Conservation (phyloP, 2,888 invertebrate genomes). For the Myopa tessellatipennis region DNA sequence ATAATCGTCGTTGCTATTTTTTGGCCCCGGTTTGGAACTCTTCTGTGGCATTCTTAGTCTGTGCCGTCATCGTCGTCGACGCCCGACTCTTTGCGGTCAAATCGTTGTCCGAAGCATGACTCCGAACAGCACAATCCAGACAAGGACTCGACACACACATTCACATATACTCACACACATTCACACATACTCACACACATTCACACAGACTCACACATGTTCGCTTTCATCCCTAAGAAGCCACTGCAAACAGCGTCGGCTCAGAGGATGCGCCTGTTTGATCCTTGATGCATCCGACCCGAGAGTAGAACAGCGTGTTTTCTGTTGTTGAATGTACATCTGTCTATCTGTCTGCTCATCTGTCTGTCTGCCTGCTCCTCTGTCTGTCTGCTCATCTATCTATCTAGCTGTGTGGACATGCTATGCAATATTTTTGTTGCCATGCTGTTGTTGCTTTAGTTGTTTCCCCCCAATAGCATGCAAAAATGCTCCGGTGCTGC, state of each 20-base stretch:
- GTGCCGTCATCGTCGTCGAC: background rate
- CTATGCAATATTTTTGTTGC: background rate
- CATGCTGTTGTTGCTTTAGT: background rate
- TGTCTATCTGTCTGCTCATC: background rate
- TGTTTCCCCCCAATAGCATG: background rate
- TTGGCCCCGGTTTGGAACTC: background rate
- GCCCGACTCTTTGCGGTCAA: background rate
- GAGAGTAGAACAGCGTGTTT: background rate
- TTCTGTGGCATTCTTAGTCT: background rate
- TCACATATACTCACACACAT: background rate
- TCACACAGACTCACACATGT: background rate
- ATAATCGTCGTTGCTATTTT: background rate
- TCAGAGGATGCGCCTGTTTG: background rate
- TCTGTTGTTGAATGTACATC: background rate
- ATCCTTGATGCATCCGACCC: background rate
- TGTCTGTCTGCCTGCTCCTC: background rate
- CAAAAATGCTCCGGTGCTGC: background rate
- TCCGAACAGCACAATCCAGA: background rate
- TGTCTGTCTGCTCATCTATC: background rate
- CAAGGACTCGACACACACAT: background rate
- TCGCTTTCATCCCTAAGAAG: background rate
- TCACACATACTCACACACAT: constrained; percentile 1
- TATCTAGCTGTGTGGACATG: background rate
- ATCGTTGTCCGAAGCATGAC: background rate
- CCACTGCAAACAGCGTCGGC: background rate